phyloP scores from a whole-genome alignment of 1,140 invertebrate genomes.

The Dolichoris vasculosae region DNA sequence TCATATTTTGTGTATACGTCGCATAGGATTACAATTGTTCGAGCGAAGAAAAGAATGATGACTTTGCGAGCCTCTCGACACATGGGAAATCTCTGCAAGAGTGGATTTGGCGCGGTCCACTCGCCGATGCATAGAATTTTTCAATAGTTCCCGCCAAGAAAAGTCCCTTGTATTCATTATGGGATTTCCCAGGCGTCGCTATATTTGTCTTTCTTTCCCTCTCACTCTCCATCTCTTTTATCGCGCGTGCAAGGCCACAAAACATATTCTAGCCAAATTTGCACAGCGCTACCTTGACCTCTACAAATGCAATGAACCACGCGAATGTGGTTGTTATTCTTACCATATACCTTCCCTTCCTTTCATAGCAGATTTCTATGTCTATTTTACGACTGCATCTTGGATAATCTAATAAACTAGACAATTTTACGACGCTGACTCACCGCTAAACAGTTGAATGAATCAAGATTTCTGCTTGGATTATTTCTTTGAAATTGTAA shows the following conservation, averaged over 20 bases:
- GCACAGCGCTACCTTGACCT: neutral
- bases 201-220: too few relatives aligned
- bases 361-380: neutral
- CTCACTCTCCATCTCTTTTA: neutral
- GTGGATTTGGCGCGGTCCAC: slow-evolving; percentile 24
- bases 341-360: neutral
- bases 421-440: neutral
- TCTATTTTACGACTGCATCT: neutral
- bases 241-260: neutral
- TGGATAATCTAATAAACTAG: too few relatives aligned
- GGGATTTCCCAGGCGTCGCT: slow-evolving; percentile 52
- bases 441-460: too few relatives aligned
- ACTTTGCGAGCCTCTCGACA: slow-evolving; percentile 33
- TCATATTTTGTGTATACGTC: slow-evolving; percentile 1
- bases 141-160: slow-evolving; percentile 42
- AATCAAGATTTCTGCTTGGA: too few relatives aligned
- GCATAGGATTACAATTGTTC: neutral
- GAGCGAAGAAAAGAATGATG: slow-evolving; percentile 36
- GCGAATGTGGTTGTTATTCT: neutral
- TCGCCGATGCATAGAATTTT: slow-evolving; percentile 55
- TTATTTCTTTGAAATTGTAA: too few relatives aligned
- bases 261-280: neutral
- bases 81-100: slow-evolving; percentile 53
- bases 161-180: slow-evolving; percentile 21
- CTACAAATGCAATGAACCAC: too few relatives aligned